phyloP scores from a whole-genome alignment of 1,140 invertebrate species.

The Pogonus chalceus region DNA sequence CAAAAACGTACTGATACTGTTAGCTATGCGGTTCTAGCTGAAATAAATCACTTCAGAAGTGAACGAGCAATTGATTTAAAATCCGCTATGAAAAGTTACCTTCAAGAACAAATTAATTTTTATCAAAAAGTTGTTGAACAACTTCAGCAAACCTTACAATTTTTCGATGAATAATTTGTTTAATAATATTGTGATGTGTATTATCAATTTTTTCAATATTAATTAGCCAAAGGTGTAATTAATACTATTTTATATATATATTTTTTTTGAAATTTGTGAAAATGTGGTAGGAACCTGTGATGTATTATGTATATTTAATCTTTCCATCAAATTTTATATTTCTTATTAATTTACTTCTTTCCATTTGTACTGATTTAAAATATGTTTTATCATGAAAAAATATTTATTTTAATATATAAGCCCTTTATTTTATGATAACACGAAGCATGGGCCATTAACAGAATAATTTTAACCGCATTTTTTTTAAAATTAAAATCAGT shows the following conservation, averaged over 20 bases:
- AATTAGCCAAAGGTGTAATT: background rate
- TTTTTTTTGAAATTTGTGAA: background rate
- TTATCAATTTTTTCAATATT: background rate
- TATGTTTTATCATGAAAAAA: too few species aligned
- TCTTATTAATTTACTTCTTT: background rate
- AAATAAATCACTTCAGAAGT: slow-evolving; percentile 85
- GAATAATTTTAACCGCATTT: too few species aligned
- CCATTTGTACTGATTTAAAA: too few species aligned
- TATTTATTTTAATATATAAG: too few species aligned
- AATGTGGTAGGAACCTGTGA: background rate
- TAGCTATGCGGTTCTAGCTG: slow-evolving; percentile 84
- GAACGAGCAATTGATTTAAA: slow-evolving; percentile 82
- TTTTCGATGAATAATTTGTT: slow-evolving; percentile 35
- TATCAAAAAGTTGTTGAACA: slow-evolving; percentile 73
- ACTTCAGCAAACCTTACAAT: slow-evolving; percentile 45
- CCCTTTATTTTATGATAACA: too few species aligned
- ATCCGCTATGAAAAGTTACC: slow-evolving; percentile 72
- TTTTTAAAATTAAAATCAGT: too few species aligned
- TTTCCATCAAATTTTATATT: background rate
- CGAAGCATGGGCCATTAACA: too few species aligned
- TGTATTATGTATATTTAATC: background rate
- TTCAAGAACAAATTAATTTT: slow-evolving; percentile 82
- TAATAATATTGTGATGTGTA: background rate
- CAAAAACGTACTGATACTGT: slow-evolving; percentile 77
- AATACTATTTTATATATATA: background rate